Base-by-base conservation (phyloP, 1,140 invertebrate genomes). In the Zaprionus kolodkinae region DNA sequence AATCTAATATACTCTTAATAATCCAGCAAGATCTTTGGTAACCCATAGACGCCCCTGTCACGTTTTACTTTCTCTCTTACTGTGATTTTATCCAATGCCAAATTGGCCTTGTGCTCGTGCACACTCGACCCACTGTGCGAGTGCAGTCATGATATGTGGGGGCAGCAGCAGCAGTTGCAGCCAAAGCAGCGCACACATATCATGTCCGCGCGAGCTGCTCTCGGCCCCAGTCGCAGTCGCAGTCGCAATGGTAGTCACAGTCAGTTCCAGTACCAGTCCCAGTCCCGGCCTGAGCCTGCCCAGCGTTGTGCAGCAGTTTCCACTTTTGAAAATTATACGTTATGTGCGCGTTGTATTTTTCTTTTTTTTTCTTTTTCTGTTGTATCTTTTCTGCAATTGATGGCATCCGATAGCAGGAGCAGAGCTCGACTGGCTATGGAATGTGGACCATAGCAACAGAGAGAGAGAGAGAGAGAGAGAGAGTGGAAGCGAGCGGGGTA, bases 321-420 rank as follows among this genome's bases (percentile, higher is more conserved):
- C 83, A 87, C 83, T 87, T 88, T 89, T 89, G 75, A 89, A 89
- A 89, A 89, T 89, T 89, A 89, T 79, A 89, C 78, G 85, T 75
- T 88, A 63, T 88, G 70, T 79, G 78, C 56, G 63, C 66, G 74
- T 45, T 79, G 50, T 75, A 61, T 60, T 60, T 55, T 76, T 75
- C 64, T 33, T 70, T 27, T 61, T 74, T 55, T 76, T 75, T 70
- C 40, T 70, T 27, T 61, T 74, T 27, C n/a, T 55, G 59, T 67
- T 79, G 35, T 78, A 25, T 50, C 45, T 79, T 62, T 75, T 84
- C 69, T 89, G 85, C 84, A 88, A 88, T 89, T 88, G 85, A 89
- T 87, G 83, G 83, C 84, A 87, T 87, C 84, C 84, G 83, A 87
- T 87, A 87, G 76, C 79, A 87, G 84, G 76, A 87, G 74, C 64